A percentile compares a stretch with the other conserved stretches of the same genome.
These are phyloP conservation scores for Shargacucullia verbasci DNA, from an alignment of 2,888 invertebrate species.

Conservation along the genomic window DNA sequence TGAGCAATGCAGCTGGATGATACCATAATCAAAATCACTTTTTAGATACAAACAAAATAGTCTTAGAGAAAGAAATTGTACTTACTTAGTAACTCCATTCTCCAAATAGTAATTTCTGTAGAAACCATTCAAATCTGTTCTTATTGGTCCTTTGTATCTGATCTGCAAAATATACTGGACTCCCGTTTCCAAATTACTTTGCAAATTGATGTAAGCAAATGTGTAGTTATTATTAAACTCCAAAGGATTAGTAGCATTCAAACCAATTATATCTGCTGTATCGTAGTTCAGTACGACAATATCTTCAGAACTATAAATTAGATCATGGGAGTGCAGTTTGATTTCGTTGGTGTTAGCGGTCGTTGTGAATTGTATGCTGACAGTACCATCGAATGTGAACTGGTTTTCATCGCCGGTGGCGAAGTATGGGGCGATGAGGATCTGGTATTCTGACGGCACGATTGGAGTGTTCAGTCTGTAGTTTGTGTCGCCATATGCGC, in stretches of 20 bases:
- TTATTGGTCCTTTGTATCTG: conserved; percentile 87
- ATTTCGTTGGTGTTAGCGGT: conserved; percentile 69
- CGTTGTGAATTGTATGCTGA: conserved; percentile 76
- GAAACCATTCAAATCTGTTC: conserved; percentile 89
- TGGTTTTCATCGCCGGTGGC: conserved; percentile 73
- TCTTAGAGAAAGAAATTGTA: conserved; percentile 44
- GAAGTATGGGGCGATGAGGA: conserved; percentile 87
- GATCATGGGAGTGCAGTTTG: conserved; percentile 78
- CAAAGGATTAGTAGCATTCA: conserved; percentile 66
- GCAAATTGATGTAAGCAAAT: conserved; percentile 84
- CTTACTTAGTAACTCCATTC: conserved; percentile 86
- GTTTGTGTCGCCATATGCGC: conserved; percentile 69
- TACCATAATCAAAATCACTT: no score
- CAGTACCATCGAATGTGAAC: conserved; percentile 85
- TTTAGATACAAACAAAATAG: no score
- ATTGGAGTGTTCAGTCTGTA: conserved; percentile 81
- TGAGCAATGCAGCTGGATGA: no score
- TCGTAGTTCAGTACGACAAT: conserved; percentile 59
- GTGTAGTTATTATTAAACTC: conserved; percentile 77
- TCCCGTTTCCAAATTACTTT: conserved; percentile 69
- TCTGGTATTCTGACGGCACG: conserved; percentile 85
- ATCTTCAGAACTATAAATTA: conserved; percentile 67
- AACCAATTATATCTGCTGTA: conserved; percentile 55
- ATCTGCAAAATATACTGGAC: conserved; percentile 84
- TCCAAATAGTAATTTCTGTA: conserved; percentile 90